These are phyloP conservation scores for Ypsolopha scabrella DNA, from an alignment of 2,888 invertebrate genomes.

Conservation along the genomic window DNA sequence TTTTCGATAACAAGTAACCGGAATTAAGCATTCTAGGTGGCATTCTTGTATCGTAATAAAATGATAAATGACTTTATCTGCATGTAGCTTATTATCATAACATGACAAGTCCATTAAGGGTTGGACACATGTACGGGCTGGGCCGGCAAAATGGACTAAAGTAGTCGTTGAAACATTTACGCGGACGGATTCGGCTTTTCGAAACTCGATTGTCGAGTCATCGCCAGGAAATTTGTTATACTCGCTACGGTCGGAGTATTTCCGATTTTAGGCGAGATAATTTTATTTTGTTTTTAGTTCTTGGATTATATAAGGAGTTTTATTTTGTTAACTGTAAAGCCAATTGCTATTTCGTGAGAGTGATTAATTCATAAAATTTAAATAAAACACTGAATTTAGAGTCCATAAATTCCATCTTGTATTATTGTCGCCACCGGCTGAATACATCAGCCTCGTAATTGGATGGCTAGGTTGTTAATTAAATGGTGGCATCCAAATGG, in stretches of 20 bases:
- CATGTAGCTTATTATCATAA: slow-evolving; percentile 58
- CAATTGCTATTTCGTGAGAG: too few species aligned
- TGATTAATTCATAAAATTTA: too few species aligned
- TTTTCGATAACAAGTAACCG: slow-evolving; percentile 35
- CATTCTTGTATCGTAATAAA: slow-evolving; percentile 32
- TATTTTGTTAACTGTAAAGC: too few species aligned
- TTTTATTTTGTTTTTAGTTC: neutral
- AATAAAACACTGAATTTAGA: too few species aligned
- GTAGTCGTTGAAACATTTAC: slow-evolving; percentile 26
- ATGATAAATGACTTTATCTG: slow-evolving; percentile 56
- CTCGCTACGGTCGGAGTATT: slow-evolving; percentile 33
- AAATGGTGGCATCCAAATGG: too few species aligned
- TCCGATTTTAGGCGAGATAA: slow-evolving; percentile 21
- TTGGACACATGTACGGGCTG: slow-evolving; percentile 33
- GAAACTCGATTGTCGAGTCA: slow-evolving; percentile 30
- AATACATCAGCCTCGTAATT: too few species aligned
- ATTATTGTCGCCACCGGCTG: too few species aligned
- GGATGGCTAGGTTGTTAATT: too few species aligned
- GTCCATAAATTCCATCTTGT: too few species aligned
- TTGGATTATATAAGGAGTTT: too few species aligned
- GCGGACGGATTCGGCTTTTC: slow-evolving; percentile 21
- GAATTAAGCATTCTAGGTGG: slow-evolving; percentile 35
- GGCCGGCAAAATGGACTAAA: slow-evolving; percentile 23
- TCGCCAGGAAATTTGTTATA: slow-evolving; percentile 42
- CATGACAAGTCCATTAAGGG: slow-evolving; percentile 65